Evolutionary conservation across 2,888 invertebrate genomes (phyloP), one percentile per base, ranked within the genome.

Genomic region (Heliconius charithonia): DNA sequence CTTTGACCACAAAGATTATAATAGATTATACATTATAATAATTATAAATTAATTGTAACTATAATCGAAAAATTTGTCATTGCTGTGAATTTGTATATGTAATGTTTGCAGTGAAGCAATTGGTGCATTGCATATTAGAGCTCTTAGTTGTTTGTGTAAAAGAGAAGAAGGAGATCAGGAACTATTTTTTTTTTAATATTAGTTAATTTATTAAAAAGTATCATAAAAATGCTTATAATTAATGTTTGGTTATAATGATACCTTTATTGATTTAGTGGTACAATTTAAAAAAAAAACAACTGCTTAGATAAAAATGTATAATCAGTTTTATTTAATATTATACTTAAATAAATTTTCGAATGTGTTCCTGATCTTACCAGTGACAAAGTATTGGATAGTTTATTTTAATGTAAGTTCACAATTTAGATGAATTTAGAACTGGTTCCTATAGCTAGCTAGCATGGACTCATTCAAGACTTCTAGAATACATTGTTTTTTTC

Each of bases 401-500:
- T 79, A 79, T 80, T 69, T 70, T 70, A 74, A 65, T 41, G 63
- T 78, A 77, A 76, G 79, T 71, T 81, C 79, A 81, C 80, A 75
- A 81, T 78, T 77, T 81, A 82, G 83, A 80, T 65, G 73, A 81
- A 80, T 75, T 82, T 83, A 83, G 79, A 82, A 80, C 80, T 85
- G 83, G 86, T 89, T 89, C 87, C 87, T 88, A 86, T 84, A 85
- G 84, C 78, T 83, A 85, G 83, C 79, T 81, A 82, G 81, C 81
- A 79, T 81, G 82, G 76, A 79, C 77, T 70, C 80, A 76, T 74
- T 73, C 77, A 83, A 79, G 82, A 83, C 83, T 85, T 85, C 83
- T 82, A 83, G 83, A 79, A 80, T 56, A 59, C 63, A 63, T 63
- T 63, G 63, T 63, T 27, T 63, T 63, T n/a, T 19, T 51, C 16